Conservation (phyloP, 2,797 vertebrate species). For the Syngnathus acus region DNA sequence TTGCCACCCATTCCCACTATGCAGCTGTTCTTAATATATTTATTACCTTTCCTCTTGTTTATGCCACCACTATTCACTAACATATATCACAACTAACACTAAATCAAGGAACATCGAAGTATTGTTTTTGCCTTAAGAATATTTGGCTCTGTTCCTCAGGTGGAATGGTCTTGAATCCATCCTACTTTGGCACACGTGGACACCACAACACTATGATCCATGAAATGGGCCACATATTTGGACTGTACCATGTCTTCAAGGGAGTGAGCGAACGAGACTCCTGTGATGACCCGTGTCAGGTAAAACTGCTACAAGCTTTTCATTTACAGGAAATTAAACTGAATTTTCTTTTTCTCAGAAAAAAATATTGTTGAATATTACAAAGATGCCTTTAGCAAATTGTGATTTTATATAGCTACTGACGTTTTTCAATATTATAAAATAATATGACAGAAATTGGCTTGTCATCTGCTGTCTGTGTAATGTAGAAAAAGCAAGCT, state of each 20-base stretch:
- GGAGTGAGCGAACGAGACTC: constrained; percentile 94
- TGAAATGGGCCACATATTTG: constrained; percentile 90
- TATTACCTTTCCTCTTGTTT: constrained; percentile 18
- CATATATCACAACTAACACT: neutral
- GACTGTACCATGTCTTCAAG: constrained; percentile 96
- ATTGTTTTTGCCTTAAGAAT: neutral
- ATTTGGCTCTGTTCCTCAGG: constrained; percentile 61
- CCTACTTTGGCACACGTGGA: constrained; percentile 82
- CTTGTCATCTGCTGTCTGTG: neutral
- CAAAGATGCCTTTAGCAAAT: neutral
- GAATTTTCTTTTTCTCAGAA: neutral
- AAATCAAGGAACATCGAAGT: neutral
- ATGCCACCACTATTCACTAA: neutral
- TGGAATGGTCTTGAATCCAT: constrained; percentile 89
- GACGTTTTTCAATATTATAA: neutral
- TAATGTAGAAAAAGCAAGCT: neutral
- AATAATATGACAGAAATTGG: neutral
- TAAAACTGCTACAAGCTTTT: constrained; percentile 13
- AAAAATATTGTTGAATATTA: neutral
- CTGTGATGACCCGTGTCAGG: constrained; percentile 92
- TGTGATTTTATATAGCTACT: neutral
- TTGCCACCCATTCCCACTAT: constrained; percentile 30
- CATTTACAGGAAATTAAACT: neutral
- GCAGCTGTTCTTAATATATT: constrained; percentile 51
- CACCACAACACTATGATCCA: constrained; percentile 96